A percentile compares a stretch with the other conserved stretches of the same genome.
phyloP scores from a whole-genome alignment of 2,113 vertebrate genomes.

The Arothron firmamentum region DNA sequence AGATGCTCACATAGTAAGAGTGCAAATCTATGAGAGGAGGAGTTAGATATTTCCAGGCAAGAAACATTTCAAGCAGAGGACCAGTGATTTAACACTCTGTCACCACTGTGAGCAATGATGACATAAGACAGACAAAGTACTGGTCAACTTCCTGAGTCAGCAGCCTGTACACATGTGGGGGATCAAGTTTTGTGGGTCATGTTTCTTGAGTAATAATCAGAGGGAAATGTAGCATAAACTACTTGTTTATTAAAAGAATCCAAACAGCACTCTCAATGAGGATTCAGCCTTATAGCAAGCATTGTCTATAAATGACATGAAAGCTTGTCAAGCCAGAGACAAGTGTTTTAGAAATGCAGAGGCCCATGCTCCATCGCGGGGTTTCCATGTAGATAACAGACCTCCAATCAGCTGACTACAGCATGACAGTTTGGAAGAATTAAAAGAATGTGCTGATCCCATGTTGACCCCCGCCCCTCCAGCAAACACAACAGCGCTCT shows the following conservation, averaged over 20 bases:
- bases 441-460: constrained; percentile 71
- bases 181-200: too few relatives aligned
- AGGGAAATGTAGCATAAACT: neutral
- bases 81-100: constrained; percentile 37
- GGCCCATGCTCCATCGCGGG: constrained; percentile 11
- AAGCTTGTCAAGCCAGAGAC: too few relatives aligned
- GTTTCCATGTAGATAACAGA: constrained; percentile 51
- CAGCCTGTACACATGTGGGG: neutral
- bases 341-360: neutral
- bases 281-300: neutral
- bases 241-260: neutral
- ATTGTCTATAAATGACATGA: neutral
- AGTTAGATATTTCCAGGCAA: constrained; percentile 53
- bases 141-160: constrained; percentile 23
- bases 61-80: constrained; percentile 41
- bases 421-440: constrained; percentile 70
- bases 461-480: constrained; percentile 37
- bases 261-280: neutral
- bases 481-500: constrained; percentile 56
- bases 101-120: constrained; percentile 30
- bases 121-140: constrained; percentile 39
- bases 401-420: constrained; percentile 72
- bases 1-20: constrained; percentile 63
- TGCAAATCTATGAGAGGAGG: constrained; percentile 57
- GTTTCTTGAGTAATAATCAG: too few relatives aligned